Conservation (phyloP, 2,797 vertebrate genomes). For the Garrulus glandarius region DNA sequence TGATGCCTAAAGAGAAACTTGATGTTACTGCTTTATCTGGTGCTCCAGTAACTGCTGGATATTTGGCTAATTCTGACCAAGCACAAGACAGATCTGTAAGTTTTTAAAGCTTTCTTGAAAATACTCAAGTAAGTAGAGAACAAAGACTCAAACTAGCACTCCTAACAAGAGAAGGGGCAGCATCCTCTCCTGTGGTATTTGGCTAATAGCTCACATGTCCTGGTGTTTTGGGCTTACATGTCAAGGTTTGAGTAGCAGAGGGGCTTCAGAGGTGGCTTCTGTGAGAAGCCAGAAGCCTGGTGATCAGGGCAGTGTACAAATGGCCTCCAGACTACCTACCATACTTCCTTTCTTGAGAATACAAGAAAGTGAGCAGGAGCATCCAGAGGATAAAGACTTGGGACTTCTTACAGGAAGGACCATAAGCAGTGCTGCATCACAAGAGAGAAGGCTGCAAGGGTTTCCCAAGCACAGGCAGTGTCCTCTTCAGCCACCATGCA, state of each 20-base stretch:
- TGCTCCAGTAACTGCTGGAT: neutral
- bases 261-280: neutral
- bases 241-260: neutral
- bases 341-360: neutral
- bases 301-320: neutral
- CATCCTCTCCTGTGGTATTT: neutral
- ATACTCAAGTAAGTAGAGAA: neutral
- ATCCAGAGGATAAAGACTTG: neutral
- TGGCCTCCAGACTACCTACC: neutral
- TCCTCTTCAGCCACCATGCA: neutral
- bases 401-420: neutral
- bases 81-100: neutral
- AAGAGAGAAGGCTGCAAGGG: neutral
- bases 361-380: neutral
- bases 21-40: neutral
- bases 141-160: neutral
- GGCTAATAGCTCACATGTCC: neutral
- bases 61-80: neutral
- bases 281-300: neutral
- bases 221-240: neutral
- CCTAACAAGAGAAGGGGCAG: neutral
- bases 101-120: neutral
- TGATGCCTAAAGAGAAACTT: neutral
- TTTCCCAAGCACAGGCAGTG: neutral
- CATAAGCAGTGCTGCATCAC: neutral